These are phyloP conservation scores for Zosterops lateralis DNA, from an alignment of 2,113 vertebrate genomes.

Conservation along the genomic window DNA sequence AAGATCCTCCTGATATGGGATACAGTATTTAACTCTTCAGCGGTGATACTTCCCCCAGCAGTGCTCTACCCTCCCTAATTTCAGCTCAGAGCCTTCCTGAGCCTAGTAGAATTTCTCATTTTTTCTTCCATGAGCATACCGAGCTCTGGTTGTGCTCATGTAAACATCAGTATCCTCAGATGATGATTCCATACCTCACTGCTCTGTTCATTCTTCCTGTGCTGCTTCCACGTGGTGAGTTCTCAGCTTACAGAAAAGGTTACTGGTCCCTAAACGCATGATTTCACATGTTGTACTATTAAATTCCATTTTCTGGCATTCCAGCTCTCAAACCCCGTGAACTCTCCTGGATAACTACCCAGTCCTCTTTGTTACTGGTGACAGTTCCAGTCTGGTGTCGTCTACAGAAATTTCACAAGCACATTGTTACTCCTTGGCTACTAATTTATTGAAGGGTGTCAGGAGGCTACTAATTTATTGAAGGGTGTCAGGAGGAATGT, in stretches of 20 bases:
- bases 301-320: background rate
- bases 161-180: background rate
- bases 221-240: background rate
- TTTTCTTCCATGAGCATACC: background rate
- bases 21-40: background rate
- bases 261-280: background rate
- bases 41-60: background rate
- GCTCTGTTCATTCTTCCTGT: background rate
- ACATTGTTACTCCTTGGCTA: background rate
- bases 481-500: background rate
- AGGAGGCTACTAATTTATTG: background rate
- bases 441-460: background rate
- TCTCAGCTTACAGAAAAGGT: constrained; percentile 17
- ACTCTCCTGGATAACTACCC: background rate
- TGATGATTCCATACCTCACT: background rate
- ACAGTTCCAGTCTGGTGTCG: background rate
- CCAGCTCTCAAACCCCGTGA: background rate
- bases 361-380: background rate
- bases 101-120: background rate
- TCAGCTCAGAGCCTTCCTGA: background rate
- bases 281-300: background rate
- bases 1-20: background rate
- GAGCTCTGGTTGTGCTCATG: background rate
- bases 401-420: background rate
- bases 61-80: background rate